Conservation (phyloP, 2,113 vertebrate genomes). For the Chiloscyllium plagiosum region DNA sequence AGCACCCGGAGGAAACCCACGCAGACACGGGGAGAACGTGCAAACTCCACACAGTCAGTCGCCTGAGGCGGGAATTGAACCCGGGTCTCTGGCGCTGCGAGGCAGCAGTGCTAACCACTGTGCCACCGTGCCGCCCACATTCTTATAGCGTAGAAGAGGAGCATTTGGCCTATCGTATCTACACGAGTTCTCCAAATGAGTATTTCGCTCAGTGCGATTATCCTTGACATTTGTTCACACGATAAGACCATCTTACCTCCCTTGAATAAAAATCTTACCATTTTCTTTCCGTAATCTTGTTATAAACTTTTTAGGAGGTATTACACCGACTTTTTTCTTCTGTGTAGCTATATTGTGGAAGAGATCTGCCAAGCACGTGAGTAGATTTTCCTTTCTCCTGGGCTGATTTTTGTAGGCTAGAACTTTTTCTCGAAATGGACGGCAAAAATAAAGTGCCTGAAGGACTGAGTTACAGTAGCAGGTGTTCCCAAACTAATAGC, state of each 20-base stretch:
- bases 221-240: not conserved
- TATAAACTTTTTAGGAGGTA: conserved; percentile 76
- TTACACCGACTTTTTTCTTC: conserved; percentile 75
- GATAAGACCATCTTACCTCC: not conserved
- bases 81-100: no score
- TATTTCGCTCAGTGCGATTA: no score
- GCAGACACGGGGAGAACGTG: no score
- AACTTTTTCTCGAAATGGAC: conserved; percentile 74
- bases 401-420: conserved; percentile 72
- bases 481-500: conserved; percentile 82
- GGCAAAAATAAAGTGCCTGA: conserved; percentile 88
- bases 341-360: conserved; percentile 75
- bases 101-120: no score
- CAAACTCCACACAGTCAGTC: no score
- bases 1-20: no score
- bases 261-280: conserved; percentile 50
- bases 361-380: conserved; percentile 70
- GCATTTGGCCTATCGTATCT: not conserved
- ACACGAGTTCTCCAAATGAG: no score
- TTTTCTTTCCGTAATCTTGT: conserved; percentile 72
- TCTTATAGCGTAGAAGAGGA: no score
- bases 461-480: conserved; percentile 98
- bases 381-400: conserved; percentile 69
- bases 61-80: no score
- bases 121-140: no score